Base-by-base conservation (phyloP, 2,888 invertebrate genomes). In the Troglohyphantes excavatus region DNA sequence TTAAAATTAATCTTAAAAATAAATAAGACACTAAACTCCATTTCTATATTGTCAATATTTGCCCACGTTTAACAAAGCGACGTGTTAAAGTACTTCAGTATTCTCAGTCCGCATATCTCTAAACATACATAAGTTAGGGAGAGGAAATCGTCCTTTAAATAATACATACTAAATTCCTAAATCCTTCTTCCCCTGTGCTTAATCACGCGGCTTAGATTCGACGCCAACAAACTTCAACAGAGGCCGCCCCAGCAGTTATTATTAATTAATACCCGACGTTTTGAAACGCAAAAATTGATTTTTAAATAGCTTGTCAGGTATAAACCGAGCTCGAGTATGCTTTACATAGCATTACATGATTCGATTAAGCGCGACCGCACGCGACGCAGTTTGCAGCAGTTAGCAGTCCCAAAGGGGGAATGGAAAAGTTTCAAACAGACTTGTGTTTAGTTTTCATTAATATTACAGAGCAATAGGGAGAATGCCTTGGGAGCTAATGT, bases 251-350 rank as follows among this genome's bases (percentile, higher is more conserved):
- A 23, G 82, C 73, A 65, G 73, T 83, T 83, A 83, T 73, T 83
- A 83, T 83, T 83, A 83, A 83, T 83, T 83, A 83, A 83, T 83
- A 73, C 65, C 29, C 72, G 27, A 13, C 72, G 83, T 73, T 83
- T 83, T 73, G 73, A 83, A 83, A 83, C 73, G 73, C 73, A 83
- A 83, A 83, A 83, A 83, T 83, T 83, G 83, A 83, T 83, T 83
- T 83, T 83, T 83, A 83, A 83, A 83, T 83, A 83, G 65, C 73
- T 73, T 83, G 83, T 83, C 83, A 83, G 63, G 72, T 83, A 73
- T 83, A 39, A 59, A 59, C 13, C 70, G 9, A 13, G 63, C 65
- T 83, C 73, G 43, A 39, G 39, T 65, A 46, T 73, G 73, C 39
- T 83, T 46, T 73, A 73, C 73, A 72, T 59, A 39, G 46, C 73